phyloP scores from a whole-genome alignment of 2,888 invertebrate genomes.

The Mythimna loreyi region DNA sequence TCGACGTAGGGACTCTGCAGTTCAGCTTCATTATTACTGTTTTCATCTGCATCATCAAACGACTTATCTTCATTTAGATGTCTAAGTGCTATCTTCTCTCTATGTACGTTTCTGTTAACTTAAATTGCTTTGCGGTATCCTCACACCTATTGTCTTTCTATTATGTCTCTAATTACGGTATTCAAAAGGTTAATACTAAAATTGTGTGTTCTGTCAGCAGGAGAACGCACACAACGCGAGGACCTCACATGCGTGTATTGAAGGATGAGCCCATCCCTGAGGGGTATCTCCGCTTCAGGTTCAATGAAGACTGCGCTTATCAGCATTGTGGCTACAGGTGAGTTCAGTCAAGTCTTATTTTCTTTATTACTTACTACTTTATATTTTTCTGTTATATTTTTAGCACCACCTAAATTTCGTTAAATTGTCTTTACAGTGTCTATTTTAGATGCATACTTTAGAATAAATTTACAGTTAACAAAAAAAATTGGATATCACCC shows the following conservation, averaged over 20 bases:
- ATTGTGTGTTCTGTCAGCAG: conserved; percentile 71
- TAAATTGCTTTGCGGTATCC: too few species aligned
- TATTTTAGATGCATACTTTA: too few species aligned
- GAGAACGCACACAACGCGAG: conserved; percentile 81
- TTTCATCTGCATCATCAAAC: too few species aligned
- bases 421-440: too few species aligned
- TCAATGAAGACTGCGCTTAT: conserved; percentile 98
- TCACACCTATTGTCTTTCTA: too few species aligned
- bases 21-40: too few species aligned
- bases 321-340: conserved; percentile 95
- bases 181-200: conserved; percentile 36
- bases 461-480: too few species aligned
- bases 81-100: not conserved
- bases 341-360: conserved; percentile 8
- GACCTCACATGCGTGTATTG: conserved; percentile 93
- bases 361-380: not conserved
- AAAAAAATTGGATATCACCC: too few species aligned
- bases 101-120: not conserved
- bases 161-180: too few species aligned
- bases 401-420: not conserved
- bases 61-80: too few species aligned
- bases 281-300: conserved; percentile 96
- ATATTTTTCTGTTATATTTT: not conserved
- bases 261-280: conserved; percentile 97
- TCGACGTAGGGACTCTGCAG: too few species aligned